Conservation (phyloP, 2,888 invertebrate genomes). For the Abrostola triplasia region DNA sequence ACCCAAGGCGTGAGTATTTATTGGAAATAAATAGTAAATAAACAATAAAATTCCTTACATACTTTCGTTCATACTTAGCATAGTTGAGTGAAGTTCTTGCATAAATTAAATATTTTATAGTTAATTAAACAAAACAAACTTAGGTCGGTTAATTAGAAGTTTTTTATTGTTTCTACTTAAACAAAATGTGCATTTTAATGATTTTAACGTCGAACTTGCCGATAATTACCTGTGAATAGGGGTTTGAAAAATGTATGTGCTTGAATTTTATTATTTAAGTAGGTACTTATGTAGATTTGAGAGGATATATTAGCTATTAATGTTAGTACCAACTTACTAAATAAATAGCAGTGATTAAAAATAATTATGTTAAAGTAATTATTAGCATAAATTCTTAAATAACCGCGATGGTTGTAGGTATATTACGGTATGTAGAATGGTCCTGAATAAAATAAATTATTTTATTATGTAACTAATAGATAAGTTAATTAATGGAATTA, state of each 20-base stretch:
- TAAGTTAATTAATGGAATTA: too few species aligned
- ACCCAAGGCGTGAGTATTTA: slow-evolving; percentile 87
- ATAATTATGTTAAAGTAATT: too few species aligned
- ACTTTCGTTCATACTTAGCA: slow-evolving; percentile 74
- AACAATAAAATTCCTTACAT: slow-evolving; percentile 84
- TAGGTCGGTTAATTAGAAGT: slow-evolving; percentile 5
- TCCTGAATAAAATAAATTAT: too few species aligned
- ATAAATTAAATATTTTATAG: slow-evolving; percentile 45
- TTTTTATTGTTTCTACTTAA: slow-evolving; percentile 16
- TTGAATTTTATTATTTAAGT: neutral
- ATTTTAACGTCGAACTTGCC: neutral
- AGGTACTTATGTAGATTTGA: neutral
- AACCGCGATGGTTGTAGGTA: too few species aligned
- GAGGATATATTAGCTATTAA: slow-evolving; percentile 9
- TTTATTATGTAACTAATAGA: too few species aligned
- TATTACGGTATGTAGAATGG: too few species aligned
- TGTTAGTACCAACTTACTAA: too few species aligned
- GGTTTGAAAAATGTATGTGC: neutral
- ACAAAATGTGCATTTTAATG: slow-evolving; percentile 9
- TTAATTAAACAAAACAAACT: slow-evolving; percentile 28
- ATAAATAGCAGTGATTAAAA: too few species aligned
- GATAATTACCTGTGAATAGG: slow-evolving; percentile 18
- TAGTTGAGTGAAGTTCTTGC: slow-evolving; percentile 52
- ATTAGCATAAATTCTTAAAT: too few species aligned
- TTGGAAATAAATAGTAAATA: slow-evolving; percentile 75